A percentile compares a stretch with the other conserved stretches of the same genome.
phyloP scores from a whole-genome alignment of 37 sponge, comb jelly and placozoan genomes.

The Dysidea cf. avara region DNA sequence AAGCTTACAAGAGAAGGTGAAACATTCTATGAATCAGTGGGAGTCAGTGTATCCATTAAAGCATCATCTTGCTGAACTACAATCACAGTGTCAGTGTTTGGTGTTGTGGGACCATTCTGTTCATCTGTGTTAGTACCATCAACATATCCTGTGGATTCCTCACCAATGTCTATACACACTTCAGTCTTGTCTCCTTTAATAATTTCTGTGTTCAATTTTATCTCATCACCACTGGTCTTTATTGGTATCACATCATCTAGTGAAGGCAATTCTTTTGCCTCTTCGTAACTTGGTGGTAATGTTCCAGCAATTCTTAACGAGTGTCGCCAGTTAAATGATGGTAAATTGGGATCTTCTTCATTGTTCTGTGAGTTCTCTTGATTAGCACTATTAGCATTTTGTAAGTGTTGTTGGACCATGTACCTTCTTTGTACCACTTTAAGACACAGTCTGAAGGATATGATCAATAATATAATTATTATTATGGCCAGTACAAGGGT shows the following conservation, averaged over 20 bases:
- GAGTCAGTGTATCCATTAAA: no score
- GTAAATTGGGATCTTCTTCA: conserved; percentile 51
- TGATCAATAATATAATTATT: conserved; percentile 73
- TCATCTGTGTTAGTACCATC: no score
- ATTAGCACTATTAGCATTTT: conserved; percentile 9
- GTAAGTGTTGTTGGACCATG: neutral
- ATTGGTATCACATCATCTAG: conserved; percentile 13
- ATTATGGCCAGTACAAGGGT: conserved; percentile 73
- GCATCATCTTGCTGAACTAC: no score
- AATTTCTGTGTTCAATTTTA: neutral
- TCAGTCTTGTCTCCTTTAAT: neutral
- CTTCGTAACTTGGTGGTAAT: conserved; percentile 65
- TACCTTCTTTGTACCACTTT: conserved; percentile 56
- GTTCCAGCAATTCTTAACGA: conserved; percentile 70
- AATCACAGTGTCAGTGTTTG: no score
- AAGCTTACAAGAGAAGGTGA: no score
- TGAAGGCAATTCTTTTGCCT: conserved; percentile 62
- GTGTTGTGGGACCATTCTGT: no score
- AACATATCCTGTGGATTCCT: no score
- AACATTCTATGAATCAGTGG: no score
- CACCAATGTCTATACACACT: no score
- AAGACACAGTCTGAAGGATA: conserved; percentile 71
- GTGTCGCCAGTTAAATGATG: conserved; percentile 86
- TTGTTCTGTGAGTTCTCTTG: conserved; percentile 47
- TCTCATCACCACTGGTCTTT: neutral